These are phyloP conservation scores for Manis pentadactyla DNA, from an alignment of 2,797 vertebrate genomes.

Conservation along the genomic window DNA sequence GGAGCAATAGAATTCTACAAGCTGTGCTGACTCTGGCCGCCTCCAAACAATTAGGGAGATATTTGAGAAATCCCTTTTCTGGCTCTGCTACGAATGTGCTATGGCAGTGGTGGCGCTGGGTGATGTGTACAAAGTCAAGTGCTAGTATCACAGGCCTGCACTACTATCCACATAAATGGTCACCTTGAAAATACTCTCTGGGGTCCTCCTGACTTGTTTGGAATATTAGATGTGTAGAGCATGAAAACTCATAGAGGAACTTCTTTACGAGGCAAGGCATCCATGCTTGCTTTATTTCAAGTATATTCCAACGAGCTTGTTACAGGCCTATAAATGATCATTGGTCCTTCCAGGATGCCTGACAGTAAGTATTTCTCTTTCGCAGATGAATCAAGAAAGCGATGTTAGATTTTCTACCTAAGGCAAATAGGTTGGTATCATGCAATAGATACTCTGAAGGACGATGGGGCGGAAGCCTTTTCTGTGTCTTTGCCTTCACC, in stretches of 20 bases:
- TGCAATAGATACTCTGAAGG: constrained; percentile 40
- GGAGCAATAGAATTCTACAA: background rate
- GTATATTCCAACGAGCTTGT: constrained; percentile 48
- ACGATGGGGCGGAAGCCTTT: background rate
- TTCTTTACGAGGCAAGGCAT: constrained; percentile 33
- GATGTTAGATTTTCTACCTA: constrained; percentile 49
- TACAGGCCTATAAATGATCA: constrained; percentile 56
- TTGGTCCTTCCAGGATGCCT: constrained; percentile 39
- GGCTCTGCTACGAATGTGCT: background rate
- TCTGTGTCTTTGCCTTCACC: constrained; percentile 66
- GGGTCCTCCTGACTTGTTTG: background rate
- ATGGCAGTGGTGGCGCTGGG: background rate
- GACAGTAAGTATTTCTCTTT: constrained; percentile 59
- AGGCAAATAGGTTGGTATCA: constrained; percentile 22
- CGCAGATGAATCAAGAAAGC: constrained; percentile 58
- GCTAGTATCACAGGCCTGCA: background rate
- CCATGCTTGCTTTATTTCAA: constrained; percentile 55
- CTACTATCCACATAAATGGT: background rate
- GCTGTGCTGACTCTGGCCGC: background rate
- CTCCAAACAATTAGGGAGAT: background rate
- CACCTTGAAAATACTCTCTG: background rate
- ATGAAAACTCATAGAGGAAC: background rate
- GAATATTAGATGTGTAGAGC: background rate
- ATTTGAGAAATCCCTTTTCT: constrained; percentile 13
- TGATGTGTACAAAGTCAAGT: background rate